Conservation (phyloP, 2,113 vertebrate genomes). For the Scomber colias region DNA sequence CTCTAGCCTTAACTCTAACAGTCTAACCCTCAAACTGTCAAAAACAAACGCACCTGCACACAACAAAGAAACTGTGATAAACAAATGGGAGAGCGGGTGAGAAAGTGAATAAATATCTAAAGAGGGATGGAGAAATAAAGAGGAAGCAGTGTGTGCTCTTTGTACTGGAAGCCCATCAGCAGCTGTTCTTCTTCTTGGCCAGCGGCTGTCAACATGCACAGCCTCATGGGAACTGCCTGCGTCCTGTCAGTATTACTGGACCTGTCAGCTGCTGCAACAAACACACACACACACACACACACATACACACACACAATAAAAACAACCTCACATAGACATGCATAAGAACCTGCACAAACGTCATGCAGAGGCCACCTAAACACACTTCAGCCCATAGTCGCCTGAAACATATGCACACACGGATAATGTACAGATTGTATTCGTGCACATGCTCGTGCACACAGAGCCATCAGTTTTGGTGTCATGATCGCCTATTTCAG, state of each 20-base stretch:
- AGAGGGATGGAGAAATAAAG: slow-evolving; percentile 21
- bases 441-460: not conserved
- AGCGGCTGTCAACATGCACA: slow-evolving; percentile 74
- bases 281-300: slow-evolving; percentile 32
- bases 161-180: slow-evolving; percentile 60
- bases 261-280: slow-evolving; percentile 77
- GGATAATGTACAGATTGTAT: not conserved
- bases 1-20: no score
- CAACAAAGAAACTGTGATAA: not conserved
- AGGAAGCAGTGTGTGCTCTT: slow-evolving; percentile 24
- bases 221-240: slow-evolving; percentile 74
- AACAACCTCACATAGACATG: slow-evolving; percentile 19
- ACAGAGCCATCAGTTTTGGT: slow-evolving; percentile 51
- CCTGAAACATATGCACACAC: not conserved
- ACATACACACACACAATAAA: slow-evolving; percentile 29
- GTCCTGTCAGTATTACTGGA: slow-evolving; percentile 75
- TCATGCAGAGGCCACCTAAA: not conserved
- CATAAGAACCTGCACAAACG: slow-evolving; percentile 4
- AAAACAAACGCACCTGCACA: no score
- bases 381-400: not conserved
- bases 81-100: slow-evolving; percentile 10
- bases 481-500: slow-evolving; percentile 60
- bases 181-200: slow-evolving; percentile 67
- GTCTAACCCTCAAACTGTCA: no score
- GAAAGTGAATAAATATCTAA: slow-evolving; percentile 13